Conservation (phyloP, 2,888 invertebrate genomes). For the Stomorhina lunata region DNA sequence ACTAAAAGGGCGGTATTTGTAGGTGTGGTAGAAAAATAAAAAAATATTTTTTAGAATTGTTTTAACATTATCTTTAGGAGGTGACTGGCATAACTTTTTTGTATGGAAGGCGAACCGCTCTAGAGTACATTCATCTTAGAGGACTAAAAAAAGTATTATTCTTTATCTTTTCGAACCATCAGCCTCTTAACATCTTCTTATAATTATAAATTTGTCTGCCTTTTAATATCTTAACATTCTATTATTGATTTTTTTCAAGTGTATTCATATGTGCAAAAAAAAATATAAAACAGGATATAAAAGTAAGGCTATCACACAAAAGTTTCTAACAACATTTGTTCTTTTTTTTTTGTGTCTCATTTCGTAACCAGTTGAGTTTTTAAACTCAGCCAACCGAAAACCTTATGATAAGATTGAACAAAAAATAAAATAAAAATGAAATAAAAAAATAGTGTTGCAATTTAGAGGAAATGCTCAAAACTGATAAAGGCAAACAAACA, state of each 20-base stretch:
- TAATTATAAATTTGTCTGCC: no score
- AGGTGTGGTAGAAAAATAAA: no score
- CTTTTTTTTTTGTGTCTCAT: background rate
- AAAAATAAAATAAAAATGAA: constrained; percentile 2
- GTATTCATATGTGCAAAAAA: constrained; percentile 43
- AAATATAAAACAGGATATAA: background rate
- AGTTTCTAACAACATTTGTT: constrained; percentile 46
- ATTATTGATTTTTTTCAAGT: constrained; percentile 48
- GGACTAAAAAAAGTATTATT: no score
- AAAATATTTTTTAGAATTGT: no score
- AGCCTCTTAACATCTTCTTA: no score
- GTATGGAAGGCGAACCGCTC: no score
- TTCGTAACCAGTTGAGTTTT: constrained; percentile 57
- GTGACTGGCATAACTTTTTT: no score
- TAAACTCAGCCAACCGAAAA: constrained; percentile 65
- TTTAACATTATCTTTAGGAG: no score
- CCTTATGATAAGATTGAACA: constrained; percentile 60
- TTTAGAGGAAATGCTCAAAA: constrained; percentile 54
- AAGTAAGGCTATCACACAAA: constrained; percentile 37
- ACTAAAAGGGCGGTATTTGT: no score
- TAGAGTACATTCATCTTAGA: no score
- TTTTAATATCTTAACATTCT: background rate
- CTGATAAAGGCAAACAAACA: constrained; percentile 46
- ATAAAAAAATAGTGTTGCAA: constrained; percentile 6
- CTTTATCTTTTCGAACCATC: no score